Evolutionary conservation across 2,797 vertebrate genomes (phyloP), one percentile per base, ranked within the genome.

Genomic region (Acropternis orthonyx): DNA sequence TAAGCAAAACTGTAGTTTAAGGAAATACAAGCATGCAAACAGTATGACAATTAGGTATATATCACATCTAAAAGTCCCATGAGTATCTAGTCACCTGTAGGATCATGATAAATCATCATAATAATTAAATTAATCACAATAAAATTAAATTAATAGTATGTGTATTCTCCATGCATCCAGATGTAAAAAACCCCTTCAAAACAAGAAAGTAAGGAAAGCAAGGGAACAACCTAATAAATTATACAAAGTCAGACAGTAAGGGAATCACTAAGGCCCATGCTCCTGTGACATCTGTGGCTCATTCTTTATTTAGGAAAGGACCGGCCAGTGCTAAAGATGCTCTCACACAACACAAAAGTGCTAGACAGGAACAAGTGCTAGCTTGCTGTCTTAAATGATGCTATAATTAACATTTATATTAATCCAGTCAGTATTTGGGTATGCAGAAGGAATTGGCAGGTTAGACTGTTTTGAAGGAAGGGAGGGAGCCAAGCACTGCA

Each of bases 371-470:
- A 91, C 85, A 94, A 92, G 59, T 59, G 52, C 55, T 89, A 76
- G 55, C 81, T 71, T 73, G 81, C 67, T 79, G 51, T 85, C 59
- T 56, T 83, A 69, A 87, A 77, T 37, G 43, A 71, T 80, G 67
- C 83, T 95, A 76, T 74, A 93, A 94, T 54, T 94, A 92, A 94
- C 93, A 91, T 74, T 89, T 74, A 71, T 77, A 89, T 83, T 88
- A 93, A 94, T 85, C 61, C 72, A 77, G 89, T 71, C 89, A 85
- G 59, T 85, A 77, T 95, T 85, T 88, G 73, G 52, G 36, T 84
- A 79, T 1, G 15, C 32, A 88, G 73, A 76, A 85, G 48, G 74
- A 93, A 85, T 3, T 95, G 92, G 95, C 94, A 95, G 37, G 91
- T 87, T 77, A 68, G 23, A 32, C 77, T 94, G 74, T 92, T 95